Conservation (phyloP, 2,888 invertebrate genomes). For the Eucriotettix oculatus region DNA sequence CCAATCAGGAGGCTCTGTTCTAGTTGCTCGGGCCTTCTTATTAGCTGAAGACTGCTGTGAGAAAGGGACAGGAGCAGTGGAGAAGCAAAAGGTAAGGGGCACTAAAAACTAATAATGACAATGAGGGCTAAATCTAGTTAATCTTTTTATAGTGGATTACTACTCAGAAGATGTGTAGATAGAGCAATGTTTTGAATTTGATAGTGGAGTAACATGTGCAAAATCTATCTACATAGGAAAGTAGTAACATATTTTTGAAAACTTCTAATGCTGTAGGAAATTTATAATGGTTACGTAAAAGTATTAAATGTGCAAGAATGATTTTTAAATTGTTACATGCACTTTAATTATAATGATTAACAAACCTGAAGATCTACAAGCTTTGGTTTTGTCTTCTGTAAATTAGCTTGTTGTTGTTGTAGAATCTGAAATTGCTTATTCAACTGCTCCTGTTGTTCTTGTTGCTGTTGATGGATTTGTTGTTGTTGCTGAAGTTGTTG, state of each 20-base stretch:
- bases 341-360: not conserved
- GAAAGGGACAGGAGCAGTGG: conserved; percentile 9
- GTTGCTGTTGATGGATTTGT: conserved; percentile 5
- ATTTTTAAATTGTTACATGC: too few species aligned
- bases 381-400: conserved; percentile 6
- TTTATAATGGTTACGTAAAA: too few species aligned
- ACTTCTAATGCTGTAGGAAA: too few species aligned
- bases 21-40: conserved; percentile 11
- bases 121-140: too few species aligned
- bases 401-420: conserved; percentile 10
- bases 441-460: conserved; percentile 8
- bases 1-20: conserved; percentile 12
- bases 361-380: conserved; percentile 9
- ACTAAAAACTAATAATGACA: too few species aligned
- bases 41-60: conserved; percentile 7
- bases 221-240: too few species aligned
- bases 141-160: too few species aligned
- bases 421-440: conserved; percentile 10
- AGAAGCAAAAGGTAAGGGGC: not conserved
- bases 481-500: conserved; percentile 7
- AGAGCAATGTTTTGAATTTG: too few species aligned
- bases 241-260: too few species aligned
- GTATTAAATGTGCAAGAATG: too few species aligned
- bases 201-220: too few species aligned
- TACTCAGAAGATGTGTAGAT: too few species aligned